Evolutionary conservation across 2,113 vertebrate genomes (phyloP).

Genomic region (Nanorana parkeri): DNA sequence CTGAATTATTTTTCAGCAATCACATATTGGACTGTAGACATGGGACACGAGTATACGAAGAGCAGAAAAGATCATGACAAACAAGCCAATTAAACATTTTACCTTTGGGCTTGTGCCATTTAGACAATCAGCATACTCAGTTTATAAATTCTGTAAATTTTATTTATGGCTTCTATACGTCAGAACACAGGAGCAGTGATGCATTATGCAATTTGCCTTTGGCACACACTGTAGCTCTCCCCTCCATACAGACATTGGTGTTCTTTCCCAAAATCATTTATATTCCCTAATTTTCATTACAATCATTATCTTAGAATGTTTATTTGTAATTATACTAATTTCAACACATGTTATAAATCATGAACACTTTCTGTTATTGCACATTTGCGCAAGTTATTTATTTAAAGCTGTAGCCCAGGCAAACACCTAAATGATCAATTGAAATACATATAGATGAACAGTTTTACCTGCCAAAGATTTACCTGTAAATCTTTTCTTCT

Average conservation of each 20-base stretch:
- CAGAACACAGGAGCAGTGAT: neutral
- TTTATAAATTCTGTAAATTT: neutral
- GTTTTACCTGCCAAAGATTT: no score
- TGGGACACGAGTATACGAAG: no score
- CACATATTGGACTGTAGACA: no score
- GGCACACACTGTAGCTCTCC: neutral
- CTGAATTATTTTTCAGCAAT: no score
- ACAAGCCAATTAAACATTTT: no score
- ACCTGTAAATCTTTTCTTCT: no score
- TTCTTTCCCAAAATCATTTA: conserved; percentile 7
- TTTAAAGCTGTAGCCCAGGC: no score
- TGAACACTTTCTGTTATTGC: neutral
- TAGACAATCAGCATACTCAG: neutral
- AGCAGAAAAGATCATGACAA: no score
- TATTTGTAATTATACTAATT: conserved; percentile 13
- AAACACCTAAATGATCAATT: no score
- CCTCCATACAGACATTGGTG: neutral
- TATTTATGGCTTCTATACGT: neutral
- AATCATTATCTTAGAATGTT: conserved; percentile 5
- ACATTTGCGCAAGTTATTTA: no score
- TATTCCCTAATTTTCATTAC: conserved; percentile 2
- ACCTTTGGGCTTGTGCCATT: neutral
- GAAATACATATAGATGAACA: no score
- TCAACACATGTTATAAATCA: neutral
- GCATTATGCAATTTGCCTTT: conserved; percentile 9